Conservation (phyloP, 2,113 vertebrate species). For the Columba livia region DNA sequence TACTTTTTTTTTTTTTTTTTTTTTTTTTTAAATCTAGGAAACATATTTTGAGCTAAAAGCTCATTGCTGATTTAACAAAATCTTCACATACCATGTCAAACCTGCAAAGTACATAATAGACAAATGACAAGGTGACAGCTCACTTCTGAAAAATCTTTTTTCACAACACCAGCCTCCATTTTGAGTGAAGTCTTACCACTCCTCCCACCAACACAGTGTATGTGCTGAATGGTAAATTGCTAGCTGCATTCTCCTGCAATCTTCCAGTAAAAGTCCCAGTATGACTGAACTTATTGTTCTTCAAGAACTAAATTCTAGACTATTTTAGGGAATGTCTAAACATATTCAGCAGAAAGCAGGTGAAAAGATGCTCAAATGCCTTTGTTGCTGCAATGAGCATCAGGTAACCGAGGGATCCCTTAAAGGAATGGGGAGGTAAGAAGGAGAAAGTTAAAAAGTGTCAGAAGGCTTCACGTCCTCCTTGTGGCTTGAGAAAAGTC, state of each 20-base stretch:
- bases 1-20: too few species aligned
- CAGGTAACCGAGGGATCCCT: neutral
- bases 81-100: neutral
- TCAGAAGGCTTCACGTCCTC: neutral
- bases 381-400: neutral
- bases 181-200: conserved; percentile 24
- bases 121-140: neutral
- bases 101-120: neutral
- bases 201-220: conserved; percentile 18
- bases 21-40: too few species aligned
- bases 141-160: neutral
- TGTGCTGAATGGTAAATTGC: neutral
- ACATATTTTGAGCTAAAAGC: neutral
- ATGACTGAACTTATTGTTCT: neutral
- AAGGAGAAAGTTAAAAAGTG: neutral
- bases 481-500: neutral
- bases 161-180: neutral
- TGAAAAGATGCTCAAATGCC: neutral
- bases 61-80: neutral
- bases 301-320: neutral
- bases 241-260: neutral
- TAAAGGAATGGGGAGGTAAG: neutral
- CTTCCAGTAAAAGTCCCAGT: neutral
- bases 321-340: neutral
- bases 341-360: neutral